Conservation (phyloP, 37 sponge, comb jelly and placozoan genomes). For the Agelas oroides region DNA sequence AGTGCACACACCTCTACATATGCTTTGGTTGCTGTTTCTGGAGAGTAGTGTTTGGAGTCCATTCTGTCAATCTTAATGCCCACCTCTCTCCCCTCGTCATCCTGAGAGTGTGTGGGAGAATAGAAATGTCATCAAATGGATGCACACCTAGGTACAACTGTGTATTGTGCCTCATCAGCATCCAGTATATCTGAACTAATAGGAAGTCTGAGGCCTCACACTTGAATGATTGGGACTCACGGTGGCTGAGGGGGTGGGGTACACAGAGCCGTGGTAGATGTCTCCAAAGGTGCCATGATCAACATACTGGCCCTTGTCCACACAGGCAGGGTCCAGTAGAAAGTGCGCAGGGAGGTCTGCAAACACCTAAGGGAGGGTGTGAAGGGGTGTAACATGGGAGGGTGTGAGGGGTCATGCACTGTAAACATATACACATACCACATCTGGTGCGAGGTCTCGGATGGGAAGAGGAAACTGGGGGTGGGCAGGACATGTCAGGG, state of each 20-base stretch:
- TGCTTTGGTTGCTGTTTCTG: constrained; percentile 55
- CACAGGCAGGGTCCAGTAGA: constrained; percentile 53
- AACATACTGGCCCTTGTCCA: constrained; percentile 75
- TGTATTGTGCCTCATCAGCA: no score
- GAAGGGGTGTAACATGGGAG: not conserved
- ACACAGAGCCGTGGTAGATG: constrained; percentile 81
- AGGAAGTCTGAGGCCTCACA: no score
- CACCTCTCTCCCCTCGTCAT: constrained; percentile 79
- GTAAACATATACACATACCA: constrained; percentile 42
- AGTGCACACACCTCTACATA: constrained; percentile 54
- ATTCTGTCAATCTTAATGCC: constrained; percentile 80
- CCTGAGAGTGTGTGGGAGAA: constrained; percentile 21
- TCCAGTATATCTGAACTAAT: no score
- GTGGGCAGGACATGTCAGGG: constrained; percentile 74
- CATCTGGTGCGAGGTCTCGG: constrained; percentile 75
- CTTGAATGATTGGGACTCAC: no score
- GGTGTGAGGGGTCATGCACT: not conserved
- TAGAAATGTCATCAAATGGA: no score
- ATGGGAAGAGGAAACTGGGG: constrained; percentile 50
- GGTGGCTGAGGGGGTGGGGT: constrained; percentile 62
- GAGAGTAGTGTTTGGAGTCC: constrained; percentile 41
- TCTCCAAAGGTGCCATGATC: constrained; percentile 83
- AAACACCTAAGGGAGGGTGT: constrained; percentile 65
- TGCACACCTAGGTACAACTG: no score
- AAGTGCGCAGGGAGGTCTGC: constrained; percentile 71